These are phyloP conservation scores for Cossypha caffra DNA, from an alignment of 2,797 vertebrate species.

Conservation along the genomic window DNA sequence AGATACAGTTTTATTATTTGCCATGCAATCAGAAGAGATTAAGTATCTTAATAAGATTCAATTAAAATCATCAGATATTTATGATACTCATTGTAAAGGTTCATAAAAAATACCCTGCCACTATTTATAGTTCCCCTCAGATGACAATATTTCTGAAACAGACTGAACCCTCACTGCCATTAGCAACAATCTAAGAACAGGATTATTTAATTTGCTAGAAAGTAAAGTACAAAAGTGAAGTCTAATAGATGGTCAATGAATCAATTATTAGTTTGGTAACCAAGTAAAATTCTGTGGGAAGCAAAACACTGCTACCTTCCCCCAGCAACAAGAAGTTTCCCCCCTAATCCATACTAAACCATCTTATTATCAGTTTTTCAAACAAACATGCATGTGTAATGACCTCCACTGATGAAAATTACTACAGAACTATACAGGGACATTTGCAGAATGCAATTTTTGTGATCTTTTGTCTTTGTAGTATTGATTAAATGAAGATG, in stretches of 20 bases:
- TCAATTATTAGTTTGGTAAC: not conserved
- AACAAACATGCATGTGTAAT: not conserved
- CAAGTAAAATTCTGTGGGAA: not conserved
- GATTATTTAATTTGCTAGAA: constrained; percentile 31
- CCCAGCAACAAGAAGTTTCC: not conserved
- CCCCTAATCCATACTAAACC: not conserved
- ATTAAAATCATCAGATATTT: constrained; percentile 68
- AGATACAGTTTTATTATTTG: constrained; percentile 55
- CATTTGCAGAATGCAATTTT: not conserved
- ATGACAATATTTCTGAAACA: constrained; percentile 1
- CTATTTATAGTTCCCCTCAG: constrained; percentile 7
- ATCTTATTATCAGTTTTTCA: not conserved
- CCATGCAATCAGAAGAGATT: constrained; percentile 49
- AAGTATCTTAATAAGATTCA: constrained; percentile 63
- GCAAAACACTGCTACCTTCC: not conserved
- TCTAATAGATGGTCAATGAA: not conserved
- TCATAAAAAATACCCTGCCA: constrained; percentile 6
- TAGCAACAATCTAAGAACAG: not conserved
- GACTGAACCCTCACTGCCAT: not conserved
- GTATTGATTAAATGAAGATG: constrained; percentile 15
- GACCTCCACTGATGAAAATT: not conserved
- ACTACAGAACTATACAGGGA: not conserved
- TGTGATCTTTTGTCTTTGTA: constrained; percentile 30
- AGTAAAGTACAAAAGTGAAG: not conserved
- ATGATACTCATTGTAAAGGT: constrained; percentile 38